Evolutionary conservation across 2,797 vertebrate species (phyloP).

Genomic region (Phataginus tetradactyla): DNA sequence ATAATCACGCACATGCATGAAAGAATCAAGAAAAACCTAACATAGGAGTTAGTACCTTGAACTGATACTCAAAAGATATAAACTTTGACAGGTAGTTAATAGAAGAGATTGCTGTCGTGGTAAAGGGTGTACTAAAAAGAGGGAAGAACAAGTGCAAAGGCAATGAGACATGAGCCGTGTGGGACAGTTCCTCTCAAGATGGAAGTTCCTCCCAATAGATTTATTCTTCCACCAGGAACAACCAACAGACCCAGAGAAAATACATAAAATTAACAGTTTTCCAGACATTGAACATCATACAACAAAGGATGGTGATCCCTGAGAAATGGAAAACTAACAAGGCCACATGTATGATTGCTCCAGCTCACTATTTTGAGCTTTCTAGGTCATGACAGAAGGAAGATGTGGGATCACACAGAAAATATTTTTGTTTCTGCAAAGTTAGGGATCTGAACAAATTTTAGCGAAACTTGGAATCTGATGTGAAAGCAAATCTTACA

Average conservation of each 20-base stretch:
- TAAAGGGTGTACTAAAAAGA: neutral
- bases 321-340: neutral
- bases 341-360: neutral
- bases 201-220: neutral
- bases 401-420: neutral
- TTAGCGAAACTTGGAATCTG: conserved; percentile 52
- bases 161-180: neutral
- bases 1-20: neutral
- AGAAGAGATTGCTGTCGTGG: neutral
- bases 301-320: neutral
- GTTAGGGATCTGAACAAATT: conserved; percentile 39
- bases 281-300: neutral
- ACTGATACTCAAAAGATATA: neutral
- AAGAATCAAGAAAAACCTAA: neutral
- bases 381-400: neutral
- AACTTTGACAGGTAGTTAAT: neutral
- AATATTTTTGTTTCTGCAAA: neutral
- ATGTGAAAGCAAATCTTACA: neutral
- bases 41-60: neutral
- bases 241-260: neutral
- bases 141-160: neutral
- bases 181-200: neutral
- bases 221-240: neutral
- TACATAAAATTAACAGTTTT: neutral
- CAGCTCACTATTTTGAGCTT: neutral